Percentiles rank a stretch among this genome's conserved stretches.
Evolutionary conservation across 2,113 vertebrate genomes (phyloP).

Genomic region (Lipotes vexillifer): DNA sequence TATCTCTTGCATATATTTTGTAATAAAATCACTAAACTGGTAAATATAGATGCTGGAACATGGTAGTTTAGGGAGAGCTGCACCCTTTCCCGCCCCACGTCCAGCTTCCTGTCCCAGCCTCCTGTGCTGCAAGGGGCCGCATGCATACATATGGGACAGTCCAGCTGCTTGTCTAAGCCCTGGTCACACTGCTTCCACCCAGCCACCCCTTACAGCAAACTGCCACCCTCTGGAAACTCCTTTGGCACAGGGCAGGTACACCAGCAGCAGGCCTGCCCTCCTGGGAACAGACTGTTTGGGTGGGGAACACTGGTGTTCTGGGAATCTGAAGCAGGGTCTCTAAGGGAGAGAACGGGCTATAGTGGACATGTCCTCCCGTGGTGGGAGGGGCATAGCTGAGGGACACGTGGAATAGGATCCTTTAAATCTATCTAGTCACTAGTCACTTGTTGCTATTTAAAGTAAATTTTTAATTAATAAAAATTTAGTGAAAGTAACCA

Average conservation of each 20-base stretch:
- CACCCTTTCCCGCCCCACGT: neutral
- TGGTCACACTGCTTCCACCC: neutral
- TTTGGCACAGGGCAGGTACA: neutral
- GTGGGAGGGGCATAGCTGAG: neutral
- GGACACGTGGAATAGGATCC: neutral
- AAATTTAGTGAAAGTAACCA: neutral
- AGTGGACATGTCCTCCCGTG: neutral
- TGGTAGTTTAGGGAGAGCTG: neutral
- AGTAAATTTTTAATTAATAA: neutral
- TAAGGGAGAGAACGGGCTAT: rapidly evolving
- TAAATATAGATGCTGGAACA: neutral
- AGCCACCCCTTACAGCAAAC: neutral
- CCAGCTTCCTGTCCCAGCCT: neutral
- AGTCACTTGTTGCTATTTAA: neutral
- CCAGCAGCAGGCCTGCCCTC: neutral
- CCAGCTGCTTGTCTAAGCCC: neutral
- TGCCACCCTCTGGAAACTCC: neutral
- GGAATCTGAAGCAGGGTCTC: neutral
- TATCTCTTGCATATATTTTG: neutral
- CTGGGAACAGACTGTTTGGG: neutral
- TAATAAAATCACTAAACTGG: neutral
- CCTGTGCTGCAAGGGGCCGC: rapidly evolving
- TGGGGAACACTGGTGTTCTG: neutral
- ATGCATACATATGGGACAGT: neutral
- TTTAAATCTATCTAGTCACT: neutral